Conservation (phyloP, 2,113 vertebrate species). For the Gymnobelideus leadbeateri region DNA sequence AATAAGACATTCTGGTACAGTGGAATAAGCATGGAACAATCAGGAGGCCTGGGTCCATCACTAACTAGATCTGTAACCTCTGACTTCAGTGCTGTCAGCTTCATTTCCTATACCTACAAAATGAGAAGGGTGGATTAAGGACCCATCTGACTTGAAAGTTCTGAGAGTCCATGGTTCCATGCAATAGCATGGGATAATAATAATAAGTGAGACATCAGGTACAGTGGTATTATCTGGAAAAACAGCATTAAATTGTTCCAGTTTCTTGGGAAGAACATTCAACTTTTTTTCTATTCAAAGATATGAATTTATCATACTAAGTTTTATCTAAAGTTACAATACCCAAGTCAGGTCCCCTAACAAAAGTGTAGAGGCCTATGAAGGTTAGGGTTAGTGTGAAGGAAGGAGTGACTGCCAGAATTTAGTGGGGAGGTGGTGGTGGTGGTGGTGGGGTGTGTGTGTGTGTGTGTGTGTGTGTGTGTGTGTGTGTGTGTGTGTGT, state of each 20-base stretch:
- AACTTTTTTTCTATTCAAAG: background rate
- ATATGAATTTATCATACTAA: background rate
- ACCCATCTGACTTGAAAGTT: background rate
- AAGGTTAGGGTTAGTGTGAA: background rate
- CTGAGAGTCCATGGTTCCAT: background rate
- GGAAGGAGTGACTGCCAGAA: background rate
- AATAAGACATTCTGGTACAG: background rate
- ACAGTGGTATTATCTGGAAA: slow-evolving; percentile 11
- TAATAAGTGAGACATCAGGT: slow-evolving; percentile 12
- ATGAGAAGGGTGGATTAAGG: background rate
- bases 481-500: background rate
- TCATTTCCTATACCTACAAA: background rate
- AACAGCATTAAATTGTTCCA: slow-evolving; percentile 1
- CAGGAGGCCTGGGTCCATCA: background rate
- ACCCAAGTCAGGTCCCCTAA: background rate
- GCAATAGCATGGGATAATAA: no score
- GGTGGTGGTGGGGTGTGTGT: background rate
- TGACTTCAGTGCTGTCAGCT: background rate
- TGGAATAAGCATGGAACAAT: background rate
- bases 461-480: background rate
- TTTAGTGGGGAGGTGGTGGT: no score
- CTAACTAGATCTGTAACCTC: background rate
- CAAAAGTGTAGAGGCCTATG: background rate
- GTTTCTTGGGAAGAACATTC: background rate
- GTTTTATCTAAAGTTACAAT: background rate